phyloP scores from a whole-genome alignment of 1,140 invertebrate species.

The Branchinecta lindahli region DNA sequence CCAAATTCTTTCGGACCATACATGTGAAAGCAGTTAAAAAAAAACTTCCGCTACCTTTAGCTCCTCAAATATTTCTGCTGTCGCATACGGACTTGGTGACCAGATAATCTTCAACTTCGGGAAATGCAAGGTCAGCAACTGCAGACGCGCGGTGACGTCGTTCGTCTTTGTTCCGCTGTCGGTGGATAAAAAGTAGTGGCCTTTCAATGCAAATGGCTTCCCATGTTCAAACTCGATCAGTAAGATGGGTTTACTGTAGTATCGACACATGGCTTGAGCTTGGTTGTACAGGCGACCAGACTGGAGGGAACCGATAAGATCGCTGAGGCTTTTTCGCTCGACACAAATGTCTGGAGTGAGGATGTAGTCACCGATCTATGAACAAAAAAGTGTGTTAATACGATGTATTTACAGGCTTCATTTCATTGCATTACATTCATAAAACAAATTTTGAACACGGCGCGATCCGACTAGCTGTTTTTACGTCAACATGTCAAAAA shows the following conservation, averaged over 20 bases:
- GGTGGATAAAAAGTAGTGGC: conserved; percentile 57
- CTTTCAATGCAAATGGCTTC: conserved; percentile 69
- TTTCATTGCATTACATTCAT: no score
- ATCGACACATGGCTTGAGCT: conserved; percentile 69
- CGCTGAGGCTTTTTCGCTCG: conserved; percentile 91
- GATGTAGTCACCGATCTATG: conserved; percentile 89
- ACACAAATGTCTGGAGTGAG: conserved; percentile 89
- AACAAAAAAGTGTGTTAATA: conserved; percentile 21
- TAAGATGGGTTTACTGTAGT: conserved; percentile 76
- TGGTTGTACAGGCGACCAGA: conserved; percentile 91
- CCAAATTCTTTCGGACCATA: not conserved
- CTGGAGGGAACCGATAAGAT: conserved; percentile 89
- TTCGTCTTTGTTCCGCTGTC: conserved; percentile 46
- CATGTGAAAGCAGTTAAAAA: not conserved
- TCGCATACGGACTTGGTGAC: conserved; percentile 87
- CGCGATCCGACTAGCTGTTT: not conserved
- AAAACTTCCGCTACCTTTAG: conserved; percentile 34
- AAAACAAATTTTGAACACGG: conserved; percentile 11
- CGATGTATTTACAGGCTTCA: conserved; percentile 1
- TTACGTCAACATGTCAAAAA: not conserved
- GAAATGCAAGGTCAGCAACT: conserved; percentile 87
- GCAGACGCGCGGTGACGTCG: conserved; percentile 52
- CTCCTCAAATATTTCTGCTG: conserved; percentile 80
- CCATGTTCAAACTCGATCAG: conserved; percentile 93
- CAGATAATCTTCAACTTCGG: conserved; percentile 79